Conservation (phyloP, 2,888 invertebrate species). For the Drosophila tripunctata region DNA sequence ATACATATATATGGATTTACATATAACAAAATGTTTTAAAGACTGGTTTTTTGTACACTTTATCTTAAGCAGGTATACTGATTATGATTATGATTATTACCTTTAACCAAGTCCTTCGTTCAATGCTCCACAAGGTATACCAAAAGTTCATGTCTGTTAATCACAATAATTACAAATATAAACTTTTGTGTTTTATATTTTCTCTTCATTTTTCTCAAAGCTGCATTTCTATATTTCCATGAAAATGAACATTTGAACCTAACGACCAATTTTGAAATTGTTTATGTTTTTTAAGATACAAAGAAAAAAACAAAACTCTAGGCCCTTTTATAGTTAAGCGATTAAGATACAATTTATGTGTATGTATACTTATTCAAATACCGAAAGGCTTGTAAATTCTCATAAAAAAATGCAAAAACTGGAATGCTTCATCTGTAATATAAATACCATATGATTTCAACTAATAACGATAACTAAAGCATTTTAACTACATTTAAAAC, state of each 20-base stretch:
- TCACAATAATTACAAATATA: no score
- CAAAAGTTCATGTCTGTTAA: conserved; percentile 22
- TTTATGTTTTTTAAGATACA: conserved; percentile 34
- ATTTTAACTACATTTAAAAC: conserved; percentile 64
- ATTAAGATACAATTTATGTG: conserved; percentile 27
- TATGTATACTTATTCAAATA: conserved; percentile 30
- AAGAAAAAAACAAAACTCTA: conserved; percentile 33
- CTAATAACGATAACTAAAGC: conserved; percentile 45
- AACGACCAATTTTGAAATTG: conserved; percentile 75
- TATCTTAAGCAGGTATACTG: conserved; percentile 73
- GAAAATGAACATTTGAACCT: conserved; percentile 56
- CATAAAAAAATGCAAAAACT: conserved; percentile 51
- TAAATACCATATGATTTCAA: conserved; percentile 64
- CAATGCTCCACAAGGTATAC: conserved; percentile 26
- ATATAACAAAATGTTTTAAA: conserved; percentile 76
- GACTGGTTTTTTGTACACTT: conserved; percentile 83
- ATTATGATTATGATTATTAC: conserved; percentile 31
- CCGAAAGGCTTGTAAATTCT: conserved; percentile 73
- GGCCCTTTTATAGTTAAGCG: conserved; percentile 39
- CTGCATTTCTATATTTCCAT: conserved; percentile 20
- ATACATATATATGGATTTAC: conserved; percentile 38
- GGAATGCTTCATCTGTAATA: conserved; percentile 74
- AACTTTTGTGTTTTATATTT: no score
- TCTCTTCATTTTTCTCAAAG: not conserved
- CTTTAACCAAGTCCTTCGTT: conserved; percentile 1